phyloP scores from a whole-genome alignment of 2,113 vertebrate species.

The Ramphastos sulfuratus region DNA sequence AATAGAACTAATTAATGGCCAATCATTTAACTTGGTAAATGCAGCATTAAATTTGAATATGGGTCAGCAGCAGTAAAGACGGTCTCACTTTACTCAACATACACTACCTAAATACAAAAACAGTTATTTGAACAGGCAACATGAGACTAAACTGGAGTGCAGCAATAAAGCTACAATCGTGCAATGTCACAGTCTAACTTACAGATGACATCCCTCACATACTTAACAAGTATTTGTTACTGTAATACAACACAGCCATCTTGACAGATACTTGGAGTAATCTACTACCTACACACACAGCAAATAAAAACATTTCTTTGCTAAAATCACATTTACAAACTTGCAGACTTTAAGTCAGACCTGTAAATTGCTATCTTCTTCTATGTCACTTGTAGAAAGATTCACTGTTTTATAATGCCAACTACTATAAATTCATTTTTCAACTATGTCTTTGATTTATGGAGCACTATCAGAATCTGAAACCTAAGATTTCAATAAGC shows the following conservation, averaged over 20 bases:
- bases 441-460: neutral
- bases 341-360: neutral
- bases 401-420: neutral
- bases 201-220: neutral
- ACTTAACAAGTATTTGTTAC: neutral
- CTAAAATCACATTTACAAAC: neutral
- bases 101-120: constrained; percentile 70
- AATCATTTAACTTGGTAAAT: constrained; percentile 46
- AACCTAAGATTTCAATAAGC: neutral
- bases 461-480: neutral
- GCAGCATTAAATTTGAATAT: constrained; percentile 55
- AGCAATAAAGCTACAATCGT: neutral
- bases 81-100: constrained; percentile 37
- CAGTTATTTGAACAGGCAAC: constrained; percentile 37
- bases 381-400: neutral
- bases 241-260: neutral
- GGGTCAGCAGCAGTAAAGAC: constrained; percentile 51
- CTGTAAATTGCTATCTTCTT: neutral
- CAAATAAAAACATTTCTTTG: neutral
- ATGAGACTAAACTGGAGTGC: neutral
- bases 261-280: neutral
- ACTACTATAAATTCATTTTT: neutral
- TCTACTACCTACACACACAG: neutral
- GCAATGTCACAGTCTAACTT: neutral
- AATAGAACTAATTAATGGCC: constrained; percentile 53